Conservation (phyloP, 2,797 vertebrate genomes). For the Distichodus sexfasciatus region DNA sequence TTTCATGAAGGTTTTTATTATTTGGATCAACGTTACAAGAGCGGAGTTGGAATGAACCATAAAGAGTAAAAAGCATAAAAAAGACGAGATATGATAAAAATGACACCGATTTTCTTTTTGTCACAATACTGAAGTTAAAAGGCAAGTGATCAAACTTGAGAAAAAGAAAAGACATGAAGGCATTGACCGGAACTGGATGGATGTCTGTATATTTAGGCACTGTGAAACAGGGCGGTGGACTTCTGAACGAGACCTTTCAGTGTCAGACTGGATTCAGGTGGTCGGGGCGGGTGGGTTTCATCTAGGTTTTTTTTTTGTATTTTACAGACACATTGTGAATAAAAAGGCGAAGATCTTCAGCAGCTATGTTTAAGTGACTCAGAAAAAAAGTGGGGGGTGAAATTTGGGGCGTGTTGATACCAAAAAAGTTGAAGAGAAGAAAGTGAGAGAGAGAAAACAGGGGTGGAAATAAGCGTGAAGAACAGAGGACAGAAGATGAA, state of each 20-base stretch:
- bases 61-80: constrained; percentile 37
- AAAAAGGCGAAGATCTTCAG: constrained; percentile 67
- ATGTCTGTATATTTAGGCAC: constrained; percentile 99
- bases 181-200: constrained; percentile 77
- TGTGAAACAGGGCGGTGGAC: constrained; percentile 79
- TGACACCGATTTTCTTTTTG: constrained; percentile 59
- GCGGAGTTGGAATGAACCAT: constrained; percentile 30
- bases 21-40: constrained; percentile 38
- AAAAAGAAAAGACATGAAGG: constrained; percentile 73
- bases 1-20: constrained; percentile 30
- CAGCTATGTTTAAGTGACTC: constrained; percentile 76
- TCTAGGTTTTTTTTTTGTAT: constrained; percentile 61
- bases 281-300: constrained; percentile 56
- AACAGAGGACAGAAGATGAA: constrained; percentile 32
- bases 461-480: constrained; percentile 27
- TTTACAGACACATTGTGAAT: constrained; percentile 70
- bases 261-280: constrained; percentile 66
- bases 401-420: constrained; percentile 72
- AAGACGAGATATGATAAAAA: constrained; percentile 60
- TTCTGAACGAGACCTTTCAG: constrained; percentile 12
- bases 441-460: not conserved
- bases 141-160: constrained; percentile 72
- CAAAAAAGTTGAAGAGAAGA: constrained; percentile 65
- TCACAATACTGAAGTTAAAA: constrained; percentile 58
- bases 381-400: constrained; percentile 76